Evolutionary conservation across 2,797 vertebrate species (phyloP), one percentile per base, ranked within the genome.

Genomic region (Alfaro cultratus): DNA sequence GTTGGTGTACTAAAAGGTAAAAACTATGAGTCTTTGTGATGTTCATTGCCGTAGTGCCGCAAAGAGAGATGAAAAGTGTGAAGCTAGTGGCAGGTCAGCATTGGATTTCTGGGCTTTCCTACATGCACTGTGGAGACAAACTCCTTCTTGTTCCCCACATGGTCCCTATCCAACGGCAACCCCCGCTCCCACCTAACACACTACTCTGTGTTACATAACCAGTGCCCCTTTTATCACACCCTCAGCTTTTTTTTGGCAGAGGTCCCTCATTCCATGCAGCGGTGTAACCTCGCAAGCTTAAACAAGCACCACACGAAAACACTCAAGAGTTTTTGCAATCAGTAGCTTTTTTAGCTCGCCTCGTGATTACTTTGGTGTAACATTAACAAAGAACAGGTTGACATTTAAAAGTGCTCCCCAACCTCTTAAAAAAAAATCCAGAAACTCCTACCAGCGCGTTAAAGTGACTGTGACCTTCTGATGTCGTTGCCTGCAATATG

Each of bases 81-180:
- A 31, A 60, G 9, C 15, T 3, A 26, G 57, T 60, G 29, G 15
- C 57, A 31, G 15, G 57, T 29, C 29, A 60, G 26, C 55, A 5
- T 31, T 82, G 79, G 86, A 91, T 85, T 90, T 89, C 89, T 87
- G 77, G 82, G 46, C 89, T 92, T 92, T 92, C 91, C 88, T 92
- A 79, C 89, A 91, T 73, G 82, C 77, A 57, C 75, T 7, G 39
- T 12, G 18, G 85, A 90, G 80, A 90, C 85, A 91, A 90, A 87
- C 80, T 85, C 83, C 82, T 43, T 46, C 75, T 90, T 90, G 88
- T 89, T 87, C 82, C 78, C 74, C 80, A 43, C 4, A 0, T 83
- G 67, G 15, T 64, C 26, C 39, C 57, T 39, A 51, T 71, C 68
- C 60, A 77, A n/a, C 26, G 71, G 73, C 31, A 73, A 51, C 70